Conservation (phyloP, 1,140 invertebrate genomes). For the Aphaenogaster floridana region DNA sequence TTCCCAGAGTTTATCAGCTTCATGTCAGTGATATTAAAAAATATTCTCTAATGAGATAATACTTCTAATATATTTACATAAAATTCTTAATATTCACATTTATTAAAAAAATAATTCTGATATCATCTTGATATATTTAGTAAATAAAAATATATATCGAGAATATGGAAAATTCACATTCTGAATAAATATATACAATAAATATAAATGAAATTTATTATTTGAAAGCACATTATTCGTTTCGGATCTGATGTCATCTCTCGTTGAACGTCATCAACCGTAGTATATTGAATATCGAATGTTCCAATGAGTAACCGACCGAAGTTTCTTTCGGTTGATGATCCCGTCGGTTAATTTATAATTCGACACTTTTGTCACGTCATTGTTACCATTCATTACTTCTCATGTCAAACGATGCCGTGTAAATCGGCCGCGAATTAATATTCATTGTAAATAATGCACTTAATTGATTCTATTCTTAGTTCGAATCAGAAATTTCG, state of each 20-base stretch:
- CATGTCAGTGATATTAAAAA: not conserved
- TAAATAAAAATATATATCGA: not conserved
- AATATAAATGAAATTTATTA: constrained; percentile 19
- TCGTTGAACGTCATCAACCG: not conserved
- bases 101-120: not conserved
- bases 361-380: constrained; percentile 13
- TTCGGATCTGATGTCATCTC: constrained; percentile 2
- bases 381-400: not conserved
- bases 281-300: constrained; percentile 4
- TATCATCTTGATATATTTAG: not conserved
- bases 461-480: not conserved
- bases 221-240: not conserved
- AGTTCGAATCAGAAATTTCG: not conserved
- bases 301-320: not conserved
- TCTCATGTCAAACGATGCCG: not conserved
- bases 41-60: not conserved
- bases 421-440: not conserved
- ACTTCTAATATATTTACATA: not conserved
- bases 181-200: not conserved
- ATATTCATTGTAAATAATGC: not conserved
- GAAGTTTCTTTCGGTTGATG: not conserved
- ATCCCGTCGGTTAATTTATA: constrained; percentile 4
- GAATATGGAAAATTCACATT: not conserved
- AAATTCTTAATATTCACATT: not conserved
- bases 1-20: not conserved